Percentiles rank a stretch among this genome's conserved stretches.
These are phyloP conservation scores for Hyaena hyaena DNA, from an alignment of 2,113 vertebrate genomes.

Conservation along the genomic window DNA sequence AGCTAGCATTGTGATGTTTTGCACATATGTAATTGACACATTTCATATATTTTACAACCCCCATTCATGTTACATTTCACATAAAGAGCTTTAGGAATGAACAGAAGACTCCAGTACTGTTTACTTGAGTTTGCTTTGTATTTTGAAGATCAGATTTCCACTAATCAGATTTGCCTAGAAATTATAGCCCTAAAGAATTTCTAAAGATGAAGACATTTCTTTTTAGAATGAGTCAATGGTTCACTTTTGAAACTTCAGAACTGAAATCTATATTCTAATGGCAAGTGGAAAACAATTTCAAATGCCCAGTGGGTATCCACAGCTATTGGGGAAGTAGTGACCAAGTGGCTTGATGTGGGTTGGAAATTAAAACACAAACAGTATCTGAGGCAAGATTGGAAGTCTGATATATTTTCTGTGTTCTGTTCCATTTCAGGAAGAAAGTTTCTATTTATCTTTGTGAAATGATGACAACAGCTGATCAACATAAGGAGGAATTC, in stretches of 20 bases:
- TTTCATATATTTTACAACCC: constrained; percentile 9
- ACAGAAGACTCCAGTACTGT: not conserved
- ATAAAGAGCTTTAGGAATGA: constrained; percentile 2
- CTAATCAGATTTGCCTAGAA: constrained; percentile 73
- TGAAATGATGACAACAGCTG: constrained; percentile 64
- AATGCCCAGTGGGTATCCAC: constrained; percentile 6
- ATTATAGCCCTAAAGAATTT: constrained; percentile 58
- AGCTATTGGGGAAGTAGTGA: not conserved
- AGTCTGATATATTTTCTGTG: constrained; percentile 37
- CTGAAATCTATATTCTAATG: constrained; percentile 62
- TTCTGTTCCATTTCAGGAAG: constrained; percentile 57
- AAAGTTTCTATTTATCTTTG: constrained; percentile 48
- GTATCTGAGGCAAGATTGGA: constrained; percentile 30
- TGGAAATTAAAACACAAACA: constrained; percentile 46
- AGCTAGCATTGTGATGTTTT: not conserved
- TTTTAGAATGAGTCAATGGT: constrained; percentile 48
- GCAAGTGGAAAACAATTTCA: constrained; percentile 57
- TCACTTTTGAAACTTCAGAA: constrained; percentile 70
- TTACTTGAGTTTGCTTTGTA: constrained; percentile 34
- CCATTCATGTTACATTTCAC: not conserved
- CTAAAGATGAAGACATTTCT: constrained; percentile 40
- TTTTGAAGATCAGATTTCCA: constrained; percentile 54
- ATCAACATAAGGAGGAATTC: constrained; percentile 71
- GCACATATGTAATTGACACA: not conserved
- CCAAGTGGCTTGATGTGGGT: not conserved